Base-by-base conservation (phyloP, 2,113 vertebrate genomes). In the Heterochromis multidens region DNA sequence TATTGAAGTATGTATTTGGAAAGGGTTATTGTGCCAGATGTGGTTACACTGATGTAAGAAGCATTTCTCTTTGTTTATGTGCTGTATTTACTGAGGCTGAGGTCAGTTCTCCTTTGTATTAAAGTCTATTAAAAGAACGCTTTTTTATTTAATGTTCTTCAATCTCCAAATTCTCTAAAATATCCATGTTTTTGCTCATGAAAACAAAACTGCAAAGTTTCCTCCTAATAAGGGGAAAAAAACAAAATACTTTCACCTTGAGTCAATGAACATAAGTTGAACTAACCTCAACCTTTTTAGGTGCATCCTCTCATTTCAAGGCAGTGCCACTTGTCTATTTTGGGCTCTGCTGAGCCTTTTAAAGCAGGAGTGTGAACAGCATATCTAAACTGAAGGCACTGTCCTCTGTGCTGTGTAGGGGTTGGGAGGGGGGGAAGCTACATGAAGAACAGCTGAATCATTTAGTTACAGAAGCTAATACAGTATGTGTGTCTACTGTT, bases 371-470 rank as follows among this genome's bases (percentile, higher is more conserved):
- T 31, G 65, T 88, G 87, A 80, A 79, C 76, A 83, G 88, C 79
- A 57, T 54, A 70, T 88, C 79, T 90, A 35, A 87, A 82, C 83
- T 91, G 84, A 91, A 93, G 86, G 91, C 85, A 87, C 85, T 70
- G 85, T 86, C 81, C 80, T 89, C 79, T 88, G 67, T 76, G 89
- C 85, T 89, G 84, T 10, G 72, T 21, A 3, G 40, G 63, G 37
- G 63, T 43, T 25, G 35, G n/a, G 63, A 16, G 79, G 40, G 52
- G 77, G 63, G 84, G 72, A 74, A 21, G 76, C 74, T 61, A 62
- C 77, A 78, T 54, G 60, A 77, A 76, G 80, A 89, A 81, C 59
- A 87, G 85, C 86, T 83, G 81, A 93, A 88, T 89, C 92, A 79
- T 90, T 87, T 82, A 82, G 84, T 85, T 56, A 82, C 82, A 83